phyloP scores from a whole-genome alignment of 2,797 vertebrate genomes.

The Mormyrus proboscirostris region DNA sequence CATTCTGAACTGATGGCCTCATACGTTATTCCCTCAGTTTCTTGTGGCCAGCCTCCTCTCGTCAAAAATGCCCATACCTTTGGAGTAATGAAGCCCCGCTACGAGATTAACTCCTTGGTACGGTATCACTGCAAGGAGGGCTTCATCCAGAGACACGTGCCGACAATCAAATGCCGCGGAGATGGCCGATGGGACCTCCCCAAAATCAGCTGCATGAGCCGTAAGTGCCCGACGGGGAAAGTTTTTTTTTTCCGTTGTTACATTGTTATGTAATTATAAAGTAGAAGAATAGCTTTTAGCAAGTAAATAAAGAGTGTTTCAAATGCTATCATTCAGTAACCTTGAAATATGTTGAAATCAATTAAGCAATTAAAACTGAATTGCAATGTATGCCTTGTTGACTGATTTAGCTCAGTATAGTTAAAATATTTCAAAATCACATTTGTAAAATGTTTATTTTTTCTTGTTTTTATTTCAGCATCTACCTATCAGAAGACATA shows the following conservation, averaged over 20 bases:
- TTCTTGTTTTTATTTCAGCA: slow-evolving; percentile 57
- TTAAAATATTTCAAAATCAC: neutral
- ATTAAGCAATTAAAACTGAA: neutral
- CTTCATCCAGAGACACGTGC: slow-evolving; percentile 84
- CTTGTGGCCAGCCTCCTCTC: slow-evolving; percentile 78
- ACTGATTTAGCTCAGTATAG: neutral
- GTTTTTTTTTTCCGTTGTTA: neutral
- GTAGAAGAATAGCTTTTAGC: neutral
- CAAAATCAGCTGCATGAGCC: slow-evolving; percentile 81
- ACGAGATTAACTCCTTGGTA: slow-evolving; percentile 84
- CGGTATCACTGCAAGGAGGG: slow-evolving; percentile 89
- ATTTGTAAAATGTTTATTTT: neutral
- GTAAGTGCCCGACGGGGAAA: slow-evolving; percentile 63
- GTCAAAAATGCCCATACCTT: slow-evolving; percentile 82
- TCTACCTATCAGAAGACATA: slow-evolving; percentile 78
- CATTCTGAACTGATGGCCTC: neutral
- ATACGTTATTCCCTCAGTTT: slow-evolving; percentile 50
- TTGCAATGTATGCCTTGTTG: neutral
- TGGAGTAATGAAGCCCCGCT: slow-evolving; percentile 77
- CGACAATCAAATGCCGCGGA: slow-evolving; percentile 79
- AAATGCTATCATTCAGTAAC: neutral
- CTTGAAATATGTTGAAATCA: neutral
- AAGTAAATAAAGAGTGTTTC: neutral
- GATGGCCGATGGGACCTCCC: slow-evolving; percentile 85
- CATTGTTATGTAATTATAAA: neutral